Conservation (phyloP, 2,797 vertebrate species). For the Gymnothorax reevesii region DNA sequence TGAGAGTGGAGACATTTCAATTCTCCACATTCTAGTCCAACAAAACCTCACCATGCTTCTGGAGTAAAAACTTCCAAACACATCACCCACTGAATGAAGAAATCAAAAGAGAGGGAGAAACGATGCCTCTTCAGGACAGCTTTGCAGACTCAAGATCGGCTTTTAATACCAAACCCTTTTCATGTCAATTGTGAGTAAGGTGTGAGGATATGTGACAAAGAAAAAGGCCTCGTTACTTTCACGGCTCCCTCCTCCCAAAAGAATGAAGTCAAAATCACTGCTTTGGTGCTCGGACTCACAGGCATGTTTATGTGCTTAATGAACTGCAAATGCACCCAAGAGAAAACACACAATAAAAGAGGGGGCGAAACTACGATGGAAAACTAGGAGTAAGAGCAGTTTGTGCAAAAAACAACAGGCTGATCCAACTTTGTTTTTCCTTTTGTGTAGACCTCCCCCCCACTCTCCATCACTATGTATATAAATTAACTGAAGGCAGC, state of each 20-base stretch:
- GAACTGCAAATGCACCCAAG: conserved; percentile 47
- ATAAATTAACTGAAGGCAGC: conserved; percentile 46
- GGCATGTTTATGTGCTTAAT: conserved; percentile 54
- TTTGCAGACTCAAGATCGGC: neutral
- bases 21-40: neutral
- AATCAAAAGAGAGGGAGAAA: neutral
- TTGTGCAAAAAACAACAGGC: conserved; percentile 50
- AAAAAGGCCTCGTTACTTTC: conserved; percentile 26
- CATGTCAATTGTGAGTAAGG: conserved; percentile 5
- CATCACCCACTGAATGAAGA: neutral
- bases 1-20: neutral
- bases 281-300: conserved; percentile 35
- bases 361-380: conserved; percentile 48
- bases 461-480: conserved; percentile 3
- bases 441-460: conserved; percentile 27
- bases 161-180: neutral
- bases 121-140: neutral
- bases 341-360: conserved; percentile 56
- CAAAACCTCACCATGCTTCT: neutral
- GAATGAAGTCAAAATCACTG: conserved; percentile 30
- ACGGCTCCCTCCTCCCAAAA: conserved; percentile 31
- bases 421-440: conserved; percentile 38
- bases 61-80: neutral
- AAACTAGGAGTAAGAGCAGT: conserved; percentile 47
- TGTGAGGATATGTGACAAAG: neutral